These are phyloP conservation scores for Xenopus laevis DNA, from an alignment of 2,113 vertebrate genomes.

Conservation along the genomic window DNA sequence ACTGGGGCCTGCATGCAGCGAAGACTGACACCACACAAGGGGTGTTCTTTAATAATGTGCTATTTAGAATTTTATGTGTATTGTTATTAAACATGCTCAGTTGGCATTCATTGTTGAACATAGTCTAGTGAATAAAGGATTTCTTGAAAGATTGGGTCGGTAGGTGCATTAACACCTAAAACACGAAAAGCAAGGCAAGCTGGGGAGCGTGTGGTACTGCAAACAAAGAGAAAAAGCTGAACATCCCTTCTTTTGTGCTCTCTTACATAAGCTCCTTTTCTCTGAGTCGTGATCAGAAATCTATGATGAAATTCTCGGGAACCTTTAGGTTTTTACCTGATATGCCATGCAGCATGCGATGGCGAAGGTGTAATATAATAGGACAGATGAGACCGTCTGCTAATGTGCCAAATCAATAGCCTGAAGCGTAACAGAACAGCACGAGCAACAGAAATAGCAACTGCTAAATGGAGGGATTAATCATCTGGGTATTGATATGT, in stretches of 20 bases:
- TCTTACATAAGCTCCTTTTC: constrained; percentile 11
- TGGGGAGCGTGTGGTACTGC: background rate
- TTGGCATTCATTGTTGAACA: no score
- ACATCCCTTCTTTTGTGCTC: constrained; percentile 1
- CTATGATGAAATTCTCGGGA: constrained; percentile 21
- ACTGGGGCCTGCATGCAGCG: no score
- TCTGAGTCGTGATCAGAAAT: constrained; percentile 38
- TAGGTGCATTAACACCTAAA: background rate
- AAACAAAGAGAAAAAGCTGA: constrained; percentile 14
- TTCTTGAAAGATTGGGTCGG: no score
- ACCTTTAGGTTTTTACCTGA: constrained; percentile 21
- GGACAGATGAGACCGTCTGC: constrained; percentile 38
- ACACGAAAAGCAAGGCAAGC: background rate
- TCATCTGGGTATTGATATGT: constrained; percentile 26
- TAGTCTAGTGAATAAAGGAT: no score
- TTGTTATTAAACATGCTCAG: no score
- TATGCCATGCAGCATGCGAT: constrained; percentile 29
- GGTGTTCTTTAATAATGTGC: no score
- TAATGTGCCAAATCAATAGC: constrained; percentile 36
- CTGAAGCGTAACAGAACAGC: constrained; percentile 30
- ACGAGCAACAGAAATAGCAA: constrained; percentile 42
- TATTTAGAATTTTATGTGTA: no score
- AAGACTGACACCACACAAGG: no score
- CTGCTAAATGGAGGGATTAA: constrained; percentile 36
- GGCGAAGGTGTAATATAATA: constrained; percentile 40